Evolutionary conservation across 2,888 invertebrate species (phyloP), one percentile per base, ranked within the genome.

Genomic region (Taenaris catops): DNA sequence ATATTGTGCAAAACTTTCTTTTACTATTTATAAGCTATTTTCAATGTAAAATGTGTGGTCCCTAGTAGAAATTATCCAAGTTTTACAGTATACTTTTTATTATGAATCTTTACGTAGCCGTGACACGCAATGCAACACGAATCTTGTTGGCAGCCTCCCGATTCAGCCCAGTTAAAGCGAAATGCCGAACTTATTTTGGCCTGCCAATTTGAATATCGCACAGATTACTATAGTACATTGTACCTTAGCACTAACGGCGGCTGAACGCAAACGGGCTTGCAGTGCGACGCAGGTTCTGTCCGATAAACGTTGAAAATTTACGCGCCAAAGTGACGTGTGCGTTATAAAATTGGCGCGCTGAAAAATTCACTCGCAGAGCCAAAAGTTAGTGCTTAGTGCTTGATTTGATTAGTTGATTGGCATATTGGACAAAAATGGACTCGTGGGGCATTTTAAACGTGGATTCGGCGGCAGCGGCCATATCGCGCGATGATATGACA

Each of bases 371-470:
- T 33, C 33, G 24, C 26, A 43, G 28, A 46, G 48, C 53, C 48
- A 51, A 46, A 42, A 48, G 41, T 42, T 41, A 19, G 38, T 40
- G 42, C 41, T 47, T 34, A 38, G 43, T 44, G 41, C 29, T 48
- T 34, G 44, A 25, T 41, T 46, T 46, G 52, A 49, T 53, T 54
- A 51, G 54, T 48, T 46, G 53, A 49, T 54, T 48, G 44, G 41
- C 43, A 38, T 34, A 37, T 41, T 48, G 34, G 43, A 58, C 49
- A 11, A 32, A 36, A 41, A 93, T 93, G 93, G 92, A 92, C 87
- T 91, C 90, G 53, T 93, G 93, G 93, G 92, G 91, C 42, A 91
- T 90, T 52, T 72, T 93, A 60, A 90, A 90, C 52, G 90, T 90
- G 53, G 90, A 91, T 56, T 86, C 88, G 37, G 89, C 90, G 24